Evolutionary conservation across 2,888 invertebrate genomes (phyloP).

Genomic region (Aphidius colemani): DNA sequence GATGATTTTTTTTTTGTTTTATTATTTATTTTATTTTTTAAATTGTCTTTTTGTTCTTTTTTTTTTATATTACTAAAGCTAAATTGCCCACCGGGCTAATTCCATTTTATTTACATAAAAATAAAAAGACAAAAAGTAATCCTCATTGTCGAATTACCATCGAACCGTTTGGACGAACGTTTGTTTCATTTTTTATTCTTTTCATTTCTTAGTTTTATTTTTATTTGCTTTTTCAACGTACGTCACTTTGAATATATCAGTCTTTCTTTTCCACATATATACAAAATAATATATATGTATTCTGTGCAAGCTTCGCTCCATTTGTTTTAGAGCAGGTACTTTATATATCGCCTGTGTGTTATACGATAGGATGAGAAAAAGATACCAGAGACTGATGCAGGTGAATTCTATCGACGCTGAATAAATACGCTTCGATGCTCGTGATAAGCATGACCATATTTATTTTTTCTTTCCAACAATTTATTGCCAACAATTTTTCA

Average conservation of each 20-base stretch:
- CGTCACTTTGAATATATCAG: slow-evolving; percentile 23
- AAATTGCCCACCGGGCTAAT: neutral
- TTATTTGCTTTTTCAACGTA: neutral
- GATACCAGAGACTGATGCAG: slow-evolving; percentile 1
- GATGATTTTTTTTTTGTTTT: neutral
- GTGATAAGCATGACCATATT: slow-evolving; percentile 1
- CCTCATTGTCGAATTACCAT: slow-evolving; percentile 12
- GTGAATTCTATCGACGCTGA: slow-evolving; percentile 8
- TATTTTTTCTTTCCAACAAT: no score
- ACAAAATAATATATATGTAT: slow-evolving; percentile 7
- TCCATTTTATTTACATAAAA: slow-evolving; percentile 14
- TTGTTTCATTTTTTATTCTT: neutral
- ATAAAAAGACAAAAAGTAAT: neutral
- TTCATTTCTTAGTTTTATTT: neutral
- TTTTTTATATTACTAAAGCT: slow-evolving; percentile 2
- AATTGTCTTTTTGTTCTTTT: no score
- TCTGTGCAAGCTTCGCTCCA: slow-evolving; percentile 18
- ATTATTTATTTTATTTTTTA: slow-evolving; percentile 2
- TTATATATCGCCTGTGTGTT: slow-evolving; percentile 2
- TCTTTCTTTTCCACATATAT: slow-evolving; percentile 3
- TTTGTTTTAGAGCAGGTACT: slow-evolving; percentile 16
- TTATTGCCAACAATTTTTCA: no score
- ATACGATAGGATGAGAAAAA: neutral
- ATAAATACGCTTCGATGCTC: slow-evolving; percentile 6
- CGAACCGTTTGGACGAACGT: slow-evolving; percentile 1